Base-by-base conservation (phyloP, 2,113 vertebrate genomes). In the Rhinichthys klamathensis region DNA sequence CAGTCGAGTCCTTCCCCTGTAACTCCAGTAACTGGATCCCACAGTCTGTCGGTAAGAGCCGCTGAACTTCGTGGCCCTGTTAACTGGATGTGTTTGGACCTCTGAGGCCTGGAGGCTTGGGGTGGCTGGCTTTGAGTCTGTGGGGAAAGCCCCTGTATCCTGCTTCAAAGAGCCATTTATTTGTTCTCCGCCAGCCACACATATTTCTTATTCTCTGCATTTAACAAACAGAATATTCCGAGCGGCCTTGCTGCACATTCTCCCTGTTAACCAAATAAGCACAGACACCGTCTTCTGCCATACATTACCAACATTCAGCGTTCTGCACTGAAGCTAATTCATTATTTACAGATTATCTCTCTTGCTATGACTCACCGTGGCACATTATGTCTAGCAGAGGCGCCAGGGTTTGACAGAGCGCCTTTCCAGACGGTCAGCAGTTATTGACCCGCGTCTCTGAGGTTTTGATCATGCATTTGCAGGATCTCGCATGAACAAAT, bases 311-410 rank as follows among this genome's bases (percentile, higher is more conserved):
- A 82, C 79, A 86, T 75, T 61, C 85, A 76, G 86, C 41, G 4
- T 87, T 72, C 70, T 87, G 21, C 82, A 60, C 69, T 65, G 86
- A 84, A 86, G 80, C 86, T 89, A 74, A 84, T 89, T 87, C 82
- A 89, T 89, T 88, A 90, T 90, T 90, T 90, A 90, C 87, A 88
- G 84, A 88, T 88, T 90, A 87, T 84, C 83, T 90, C 80, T 86
- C 82, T 90, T 84, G 85, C 89, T 83, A 84, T 90, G 89, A 90
- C 89, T 90, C 89, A 90, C 85, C 58, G 54, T 86, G 85, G 81
- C 87, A 90, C 89, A 90, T 89, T 88, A 88, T 86, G 87, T 88
- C 87, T 88, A 73, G 82, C 85, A 75, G 82, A 90, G 89, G 89
- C 89, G 89, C 89, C 89, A 90, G 85, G 79, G 84, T 86, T 86